These are phyloP conservation scores for Ceratina japonica DNA, from an alignment of 1,140 invertebrate species.

Conservation along the genomic window DNA sequence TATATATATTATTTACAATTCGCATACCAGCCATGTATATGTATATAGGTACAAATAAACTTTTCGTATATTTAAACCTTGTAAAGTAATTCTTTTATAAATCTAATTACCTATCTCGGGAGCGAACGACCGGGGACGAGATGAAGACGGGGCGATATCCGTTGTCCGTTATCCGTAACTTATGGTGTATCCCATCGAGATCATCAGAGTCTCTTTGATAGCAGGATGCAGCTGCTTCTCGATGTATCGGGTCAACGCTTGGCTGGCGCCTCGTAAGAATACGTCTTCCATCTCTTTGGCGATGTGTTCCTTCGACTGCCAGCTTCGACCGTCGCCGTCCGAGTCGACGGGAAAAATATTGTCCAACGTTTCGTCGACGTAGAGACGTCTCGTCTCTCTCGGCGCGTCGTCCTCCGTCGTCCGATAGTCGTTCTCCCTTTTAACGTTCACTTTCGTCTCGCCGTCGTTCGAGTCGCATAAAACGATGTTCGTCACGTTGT, in stretches of 20 bases:
- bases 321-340: constrained; percentile 55
- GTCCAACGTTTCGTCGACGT: constrained; percentile 33
- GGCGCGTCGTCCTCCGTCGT: constrained; percentile 29
- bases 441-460: constrained; percentile 32
- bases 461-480: neutral
- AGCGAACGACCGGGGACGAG: too few species aligned
- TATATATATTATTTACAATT: too few species aligned
- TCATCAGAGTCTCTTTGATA: constrained; percentile 90
- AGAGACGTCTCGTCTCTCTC: constrained; percentile 56
- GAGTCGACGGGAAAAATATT: constrained; percentile 40
- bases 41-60: too few species aligned
- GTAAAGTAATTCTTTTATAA: too few species aligned
- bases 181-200: constrained; percentile 91
- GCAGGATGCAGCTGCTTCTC: constrained; percentile 89
- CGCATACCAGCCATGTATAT: too few species aligned
- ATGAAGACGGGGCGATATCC: too few species aligned
- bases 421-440: constrained; percentile 38
- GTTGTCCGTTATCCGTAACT: constrained; percentile 85
- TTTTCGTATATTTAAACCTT: too few species aligned
- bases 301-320: constrained; percentile 81
- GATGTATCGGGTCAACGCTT: constrained; percentile 89
- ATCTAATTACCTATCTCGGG: too few species aligned
- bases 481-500: neutral
- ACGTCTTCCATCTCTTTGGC: constrained; percentile 90
- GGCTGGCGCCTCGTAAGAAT: constrained; percentile 88